Evolutionary conservation across 2,113 vertebrate species (phyloP).

Genomic region (Grallaria varia): DNA sequence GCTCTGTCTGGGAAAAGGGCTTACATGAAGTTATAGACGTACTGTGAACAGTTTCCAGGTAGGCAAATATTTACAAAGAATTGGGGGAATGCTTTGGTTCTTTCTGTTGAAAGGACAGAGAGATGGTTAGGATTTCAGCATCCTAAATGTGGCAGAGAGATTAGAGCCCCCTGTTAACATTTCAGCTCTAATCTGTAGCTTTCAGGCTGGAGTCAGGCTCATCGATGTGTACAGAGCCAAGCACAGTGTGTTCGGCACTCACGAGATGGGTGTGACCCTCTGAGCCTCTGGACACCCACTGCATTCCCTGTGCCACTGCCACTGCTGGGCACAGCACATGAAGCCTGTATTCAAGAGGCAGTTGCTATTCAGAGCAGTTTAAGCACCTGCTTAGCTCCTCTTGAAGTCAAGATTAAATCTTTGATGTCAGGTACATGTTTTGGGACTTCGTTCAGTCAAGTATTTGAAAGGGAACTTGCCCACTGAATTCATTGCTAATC

Average conservation of each 20-base stretch:
- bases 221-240: background rate
- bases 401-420: background rate
- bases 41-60: background rate
- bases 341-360: fast-evolving
- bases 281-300: background rate
- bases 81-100: background rate
- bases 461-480: background rate
- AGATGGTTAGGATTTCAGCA: background rate
- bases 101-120: background rate
- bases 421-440: background rate
- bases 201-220: background rate
- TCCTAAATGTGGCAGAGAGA: background rate
- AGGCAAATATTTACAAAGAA: background rate
- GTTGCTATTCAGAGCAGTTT: background rate
- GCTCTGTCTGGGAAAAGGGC: background rate
- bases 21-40: background rate
- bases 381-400: background rate
- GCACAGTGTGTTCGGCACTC: background rate
- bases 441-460: background rate
- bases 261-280: background rate
- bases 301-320: background rate
- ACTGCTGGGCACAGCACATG: background rate
- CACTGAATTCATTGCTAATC: background rate
- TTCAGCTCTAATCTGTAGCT: background rate
- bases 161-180: background rate